Evolutionary conservation across 2,113 vertebrate species (phyloP), one percentile per base, ranked within the genome.

Genomic region (Cromileptes altivelis): DNA sequence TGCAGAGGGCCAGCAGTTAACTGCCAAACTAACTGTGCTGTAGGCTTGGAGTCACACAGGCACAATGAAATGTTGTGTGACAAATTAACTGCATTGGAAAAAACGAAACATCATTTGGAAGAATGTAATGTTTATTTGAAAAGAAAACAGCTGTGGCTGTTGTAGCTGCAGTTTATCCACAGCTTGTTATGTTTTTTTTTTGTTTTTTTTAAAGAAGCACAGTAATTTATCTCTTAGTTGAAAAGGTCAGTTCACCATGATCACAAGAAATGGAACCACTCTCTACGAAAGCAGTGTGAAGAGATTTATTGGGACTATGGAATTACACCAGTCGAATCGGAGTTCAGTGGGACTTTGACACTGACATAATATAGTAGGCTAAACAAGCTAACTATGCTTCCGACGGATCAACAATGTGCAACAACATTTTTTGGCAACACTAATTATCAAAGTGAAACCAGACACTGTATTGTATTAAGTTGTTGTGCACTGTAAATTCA

Each of bases 1-100:
- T 75, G 58, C 53, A 67, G 60, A 74, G 52, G 23, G 84, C 70
- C 52, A 77, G 58, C 75, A 73, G 25, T 69, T 68, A 81, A 81
- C 79, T 90, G 83, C 84, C 62, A 91, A 81, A 76, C 64, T 81
- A 49, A 86, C 58, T 70, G 70, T 63, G 71, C 71, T 47, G 49
- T 47, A 40, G 63, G 61, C 58, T 87, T n/a, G 25, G 42, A 85
- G 40, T 77, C 81, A 67, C 53, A 78, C 52, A 81, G 40, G 65
- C 74, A 69, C 56, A 68, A 64, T 84, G 40, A 67, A 82, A 69
- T 69, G 70, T 58, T 52, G 37, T 80, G 58, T 55, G 33, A 86
- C 55, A 72, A 68, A 80, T 79, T 11, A 77, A 70, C n/a, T 57
- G 65, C 53, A 64, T 18, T 67, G 50, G n/a, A 74, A 65, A 78